Conservation (phyloP, 2,888 invertebrate species). For the Troides helena region DNA sequence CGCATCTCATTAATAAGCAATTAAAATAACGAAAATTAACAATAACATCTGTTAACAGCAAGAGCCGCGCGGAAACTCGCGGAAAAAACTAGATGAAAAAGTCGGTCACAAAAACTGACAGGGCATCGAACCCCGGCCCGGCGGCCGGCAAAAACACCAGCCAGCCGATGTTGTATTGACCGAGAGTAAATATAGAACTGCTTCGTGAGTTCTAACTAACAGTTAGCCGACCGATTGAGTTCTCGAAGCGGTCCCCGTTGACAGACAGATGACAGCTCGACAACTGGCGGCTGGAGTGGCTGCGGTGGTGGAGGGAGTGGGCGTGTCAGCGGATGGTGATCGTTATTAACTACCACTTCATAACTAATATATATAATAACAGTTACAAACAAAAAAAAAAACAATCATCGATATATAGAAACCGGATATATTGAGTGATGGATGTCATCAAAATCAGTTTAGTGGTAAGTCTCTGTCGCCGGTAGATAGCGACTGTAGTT, state of each 20-base stretch:
- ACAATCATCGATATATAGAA: no score
- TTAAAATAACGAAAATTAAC: conserved; percentile 20
- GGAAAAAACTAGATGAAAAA: conserved; percentile 23
- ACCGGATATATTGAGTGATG: no score
- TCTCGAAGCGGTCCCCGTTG: conserved; percentile 29
- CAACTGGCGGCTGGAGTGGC: conserved; percentile 42
- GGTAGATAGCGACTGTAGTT: no score
- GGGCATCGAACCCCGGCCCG: conserved; percentile 35
- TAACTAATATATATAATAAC: no score
- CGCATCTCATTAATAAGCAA: conserved; percentile 23
- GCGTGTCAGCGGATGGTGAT: no score
- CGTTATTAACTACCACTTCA: no score
- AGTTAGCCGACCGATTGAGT: conserved; percentile 12
- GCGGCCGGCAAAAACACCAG: conserved; percentile 34
- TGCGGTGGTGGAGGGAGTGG: background rate
- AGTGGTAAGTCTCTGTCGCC: no score
- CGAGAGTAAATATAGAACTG: conserved; percentile 18
- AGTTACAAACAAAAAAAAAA: no score
- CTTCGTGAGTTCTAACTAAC: background rate
- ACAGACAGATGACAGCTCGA: conserved; percentile 51
- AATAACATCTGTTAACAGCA: conserved; percentile 18
- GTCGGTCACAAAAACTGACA: conserved; percentile 24
- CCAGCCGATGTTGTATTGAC: conserved; percentile 19
- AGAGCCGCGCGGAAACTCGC: conserved; percentile 9
- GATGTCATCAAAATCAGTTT: no score